Conservation (phyloP, 2,797 vertebrate genomes). For the Pseudochirops corinnae region DNA sequence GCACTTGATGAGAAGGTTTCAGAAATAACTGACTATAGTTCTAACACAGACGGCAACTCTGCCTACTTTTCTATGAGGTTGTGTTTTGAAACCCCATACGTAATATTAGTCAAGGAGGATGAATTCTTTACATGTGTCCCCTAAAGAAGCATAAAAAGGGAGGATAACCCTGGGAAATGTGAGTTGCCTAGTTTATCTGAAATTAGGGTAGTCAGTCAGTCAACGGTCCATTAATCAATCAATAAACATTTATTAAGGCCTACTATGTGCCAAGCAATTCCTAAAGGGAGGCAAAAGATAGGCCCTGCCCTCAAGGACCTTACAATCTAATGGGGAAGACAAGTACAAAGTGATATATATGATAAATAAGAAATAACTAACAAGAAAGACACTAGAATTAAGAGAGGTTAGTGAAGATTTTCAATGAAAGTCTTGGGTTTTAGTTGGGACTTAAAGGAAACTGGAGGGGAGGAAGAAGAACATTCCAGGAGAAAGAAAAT, state of each 20-base stretch:
- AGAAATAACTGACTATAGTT: background rate
- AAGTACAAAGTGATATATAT: background rate
- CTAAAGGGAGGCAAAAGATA: background rate
- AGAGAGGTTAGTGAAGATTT: background rate
- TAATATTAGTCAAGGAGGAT: background rate
- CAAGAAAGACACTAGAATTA: background rate
- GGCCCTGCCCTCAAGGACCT: background rate
- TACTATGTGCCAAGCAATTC: background rate
- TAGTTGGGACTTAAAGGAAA: background rate
- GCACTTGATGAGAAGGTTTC: background rate
- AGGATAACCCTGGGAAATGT: background rate
- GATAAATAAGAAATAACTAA: background rate
- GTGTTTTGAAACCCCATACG: background rate
- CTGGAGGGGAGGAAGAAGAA: background rate
- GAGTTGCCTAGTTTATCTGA: background rate
- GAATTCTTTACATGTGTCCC: background rate
- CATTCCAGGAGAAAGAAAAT: background rate
- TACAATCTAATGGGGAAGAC: background rate
- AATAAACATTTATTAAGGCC: background rate
- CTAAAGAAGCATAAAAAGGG: background rate
- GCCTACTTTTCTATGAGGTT: background rate
- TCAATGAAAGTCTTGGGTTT: background rate
- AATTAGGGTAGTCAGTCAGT: background rate
- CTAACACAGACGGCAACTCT: background rate
- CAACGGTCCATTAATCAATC: background rate